Evolutionary conservation across 1,140 invertebrate species (phyloP).

Genomic region (Hycleus phaleratus): DNA sequence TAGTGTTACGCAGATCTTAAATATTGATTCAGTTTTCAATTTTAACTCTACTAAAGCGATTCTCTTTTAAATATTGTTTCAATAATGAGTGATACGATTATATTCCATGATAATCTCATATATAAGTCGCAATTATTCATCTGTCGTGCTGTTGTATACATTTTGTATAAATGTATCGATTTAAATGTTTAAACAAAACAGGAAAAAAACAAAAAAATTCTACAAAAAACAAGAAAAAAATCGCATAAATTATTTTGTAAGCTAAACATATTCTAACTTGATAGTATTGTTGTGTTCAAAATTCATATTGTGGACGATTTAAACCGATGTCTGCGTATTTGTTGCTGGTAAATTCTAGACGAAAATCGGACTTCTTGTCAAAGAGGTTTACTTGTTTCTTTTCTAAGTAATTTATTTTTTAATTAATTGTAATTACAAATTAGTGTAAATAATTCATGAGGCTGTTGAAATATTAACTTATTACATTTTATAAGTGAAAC

Average conservation of each 20-base stretch:
- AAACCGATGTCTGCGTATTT: too few species aligned
- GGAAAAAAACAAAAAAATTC: constrained; percentile 1
- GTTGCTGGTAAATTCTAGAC: too few species aligned
- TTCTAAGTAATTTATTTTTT: constrained; percentile 16
- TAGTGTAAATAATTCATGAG: constrained; percentile 33
- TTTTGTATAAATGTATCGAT: constrained; percentile 11
- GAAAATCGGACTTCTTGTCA: constrained; percentile 5
- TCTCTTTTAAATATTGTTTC: neutral
- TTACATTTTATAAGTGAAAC: constrained; percentile 32
- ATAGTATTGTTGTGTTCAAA: constrained; percentile 32
- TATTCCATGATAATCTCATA: constrained; percentile 7
- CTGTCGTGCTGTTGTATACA: constrained; percentile 18
- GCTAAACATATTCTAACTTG: constrained; percentile 20
- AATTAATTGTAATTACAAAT: constrained; percentile 22
- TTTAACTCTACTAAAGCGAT: neutral
- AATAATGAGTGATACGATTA: constrained; percentile 8
- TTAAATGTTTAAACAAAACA: neutral
- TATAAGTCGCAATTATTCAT: constrained; percentile 2
- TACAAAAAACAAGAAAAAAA: constrained; percentile 3
- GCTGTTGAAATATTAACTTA: constrained; percentile 38
- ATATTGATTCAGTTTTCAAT: constrained; percentile 1
- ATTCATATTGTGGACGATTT: too few species aligned
- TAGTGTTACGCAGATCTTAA: constrained; percentile 1
- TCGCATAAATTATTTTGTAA: constrained; percentile 14
- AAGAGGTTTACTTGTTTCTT: too few species aligned